Evolutionary conservation across 2,113 vertebrate species (phyloP), one percentile per base, ranked within the genome.

Genomic region (Gadus macrocephalus): DNA sequence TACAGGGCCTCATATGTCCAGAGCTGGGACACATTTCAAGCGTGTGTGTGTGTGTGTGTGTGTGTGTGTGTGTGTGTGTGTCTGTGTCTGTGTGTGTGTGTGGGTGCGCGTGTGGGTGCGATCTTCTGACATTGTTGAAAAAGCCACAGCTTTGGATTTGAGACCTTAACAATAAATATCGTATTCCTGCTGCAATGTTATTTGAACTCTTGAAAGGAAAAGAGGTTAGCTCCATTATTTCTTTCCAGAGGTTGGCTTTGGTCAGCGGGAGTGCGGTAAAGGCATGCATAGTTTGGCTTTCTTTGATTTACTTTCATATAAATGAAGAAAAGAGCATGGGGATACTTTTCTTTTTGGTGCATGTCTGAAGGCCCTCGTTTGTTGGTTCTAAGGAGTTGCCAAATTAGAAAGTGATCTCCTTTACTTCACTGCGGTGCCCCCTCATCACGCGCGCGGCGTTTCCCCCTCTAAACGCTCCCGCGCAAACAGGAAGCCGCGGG

Each of bases 121-220:
- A 78, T 73, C 72, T 84, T 81, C 71, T 76, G 83, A 89, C 81
- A 75, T 78, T 83, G 80, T 84, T 81, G 85, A 77, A 67, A 85
- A 87, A 86, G 72, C 81, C 86, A 85, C 80, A 87, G 70, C 78
- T 85, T 75, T 63, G 73, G 73, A 79, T 82, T 81, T n/a, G 53
- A 80, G 72, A 3, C 66, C 53, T 31, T 49, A 27, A 70, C 67
- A 65, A 70, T 83, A 75, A 82, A 77, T 73, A 62, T 70, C 68
- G 61, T 49, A 67, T 63, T 78, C 42, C 59, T 58, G 68, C 28
- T 15, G 11, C 49, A 1, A 53, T 68, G 76, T 84, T 81, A 80
- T 79, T 79, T 83, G 81, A 89, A 79, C 80, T 59, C 7, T 25
- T 61, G 69, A 77, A 78, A 80, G 81, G 80, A 86, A 86, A 56